Evolutionary conservation across 2,888 invertebrate genomes (phyloP).

Genomic region (Heteropelma amictum): DNA sequence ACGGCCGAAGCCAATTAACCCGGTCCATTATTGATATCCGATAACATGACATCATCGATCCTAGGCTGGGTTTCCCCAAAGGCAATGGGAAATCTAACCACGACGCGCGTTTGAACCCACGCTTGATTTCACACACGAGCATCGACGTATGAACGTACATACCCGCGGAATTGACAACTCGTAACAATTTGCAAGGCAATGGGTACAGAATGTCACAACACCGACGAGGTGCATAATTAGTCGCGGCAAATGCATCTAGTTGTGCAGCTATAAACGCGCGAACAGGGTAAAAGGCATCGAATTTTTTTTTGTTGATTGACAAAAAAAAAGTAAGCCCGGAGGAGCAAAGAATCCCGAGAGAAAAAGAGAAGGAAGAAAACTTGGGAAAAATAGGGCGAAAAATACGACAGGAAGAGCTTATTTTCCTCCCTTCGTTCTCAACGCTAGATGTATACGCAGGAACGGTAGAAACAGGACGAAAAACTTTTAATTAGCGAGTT

Average conservation of each 20-base stretch:
- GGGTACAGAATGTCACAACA: neutral
- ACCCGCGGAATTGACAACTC: neutral
- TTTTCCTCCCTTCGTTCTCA: too few species aligned
- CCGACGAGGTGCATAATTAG: neutral
- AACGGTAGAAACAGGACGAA: constrained; percentile 43
- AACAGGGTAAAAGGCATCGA: too few species aligned
- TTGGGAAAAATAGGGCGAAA: neutral
- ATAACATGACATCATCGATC: neutral
- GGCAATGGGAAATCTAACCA: neutral
- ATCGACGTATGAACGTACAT: too few species aligned
- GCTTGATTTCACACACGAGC: neutral
- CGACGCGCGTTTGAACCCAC: constrained; percentile 25
- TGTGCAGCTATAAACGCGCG: too few species aligned
- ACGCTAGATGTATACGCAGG: too few species aligned
- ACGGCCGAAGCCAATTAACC: neutral
- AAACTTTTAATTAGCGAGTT: constrained; percentile 75
- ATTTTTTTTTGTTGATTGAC: too few species aligned
- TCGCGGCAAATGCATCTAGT: neutral
- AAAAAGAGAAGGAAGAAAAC: neutral
- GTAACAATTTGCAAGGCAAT: neutral
- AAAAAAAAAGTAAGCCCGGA: neutral
- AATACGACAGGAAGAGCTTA: constrained; percentile 26
- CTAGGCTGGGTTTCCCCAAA: neutral
- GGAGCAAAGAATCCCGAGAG: neutral
- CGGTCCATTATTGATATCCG: neutral